A percentile compares a stretch with the other conserved stretches of the same genome.
These are phyloP conservation scores for Aphelinus atriplicis DNA, from an alignment of 1,140 invertebrate genomes.

Conservation along the genomic window DNA sequence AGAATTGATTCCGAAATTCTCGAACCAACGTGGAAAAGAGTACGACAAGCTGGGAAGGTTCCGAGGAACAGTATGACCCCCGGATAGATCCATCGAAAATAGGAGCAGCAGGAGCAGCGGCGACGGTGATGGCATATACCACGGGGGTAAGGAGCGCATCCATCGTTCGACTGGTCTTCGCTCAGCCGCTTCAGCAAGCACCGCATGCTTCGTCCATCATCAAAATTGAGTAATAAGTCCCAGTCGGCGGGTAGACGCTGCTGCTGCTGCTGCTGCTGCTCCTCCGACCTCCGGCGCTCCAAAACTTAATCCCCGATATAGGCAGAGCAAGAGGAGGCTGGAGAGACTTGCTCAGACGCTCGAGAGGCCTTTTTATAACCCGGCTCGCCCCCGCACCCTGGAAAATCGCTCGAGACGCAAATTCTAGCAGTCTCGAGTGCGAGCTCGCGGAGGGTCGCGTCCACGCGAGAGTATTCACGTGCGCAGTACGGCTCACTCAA, in stretches of 20 bases:
- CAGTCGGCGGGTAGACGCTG: neutral
- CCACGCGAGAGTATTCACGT: too few species aligned
- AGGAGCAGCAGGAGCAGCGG: neutral
- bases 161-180: slow-evolving; percentile 14
- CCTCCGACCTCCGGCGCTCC: slow-evolving; percentile 42
- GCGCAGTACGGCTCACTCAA: too few species aligned
- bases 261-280: slow-evolving; percentile 4
- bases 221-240: slow-evolving; percentile 58
- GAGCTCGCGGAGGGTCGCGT: too few species aligned
- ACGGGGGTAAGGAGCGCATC: neutral
- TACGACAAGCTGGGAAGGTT: too few species aligned
- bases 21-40: too few species aligned
- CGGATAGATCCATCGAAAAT: slow-evolving; percentile 6
- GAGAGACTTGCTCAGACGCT: neutral
- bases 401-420: slow-evolving; percentile 15
- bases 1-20: neutral
- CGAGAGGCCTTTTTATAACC: slow-evolving; percentile 17
- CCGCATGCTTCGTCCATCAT: slow-evolving; percentile 53
- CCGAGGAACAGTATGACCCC: neutral
- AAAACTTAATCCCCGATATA: slow-evolving; percentile 53
- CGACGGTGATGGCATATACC: neutral
- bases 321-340: slow-evolving; percentile 1
- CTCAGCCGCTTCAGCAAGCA: slow-evolving; percentile 11
- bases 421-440: neutral
- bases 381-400: neutral